phyloP scores from a whole-genome alignment of 2,888 invertebrate species.

The Lochmaea capreae region DNA sequence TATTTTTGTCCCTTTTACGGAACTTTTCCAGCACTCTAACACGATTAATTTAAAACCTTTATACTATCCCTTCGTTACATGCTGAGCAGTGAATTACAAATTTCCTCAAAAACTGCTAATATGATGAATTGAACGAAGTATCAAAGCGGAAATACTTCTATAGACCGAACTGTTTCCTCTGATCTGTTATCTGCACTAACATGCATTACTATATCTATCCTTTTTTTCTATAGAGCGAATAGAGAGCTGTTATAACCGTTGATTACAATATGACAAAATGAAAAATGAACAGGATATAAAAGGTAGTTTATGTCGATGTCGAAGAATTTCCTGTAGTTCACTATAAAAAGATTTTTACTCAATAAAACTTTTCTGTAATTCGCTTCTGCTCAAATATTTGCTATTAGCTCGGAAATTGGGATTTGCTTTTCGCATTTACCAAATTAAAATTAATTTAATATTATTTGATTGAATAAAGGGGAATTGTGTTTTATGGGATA shows the following conservation, averaged over 20 bases:
- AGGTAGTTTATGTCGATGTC: background rate
- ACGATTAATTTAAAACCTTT: background rate
- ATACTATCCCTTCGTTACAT: background rate
- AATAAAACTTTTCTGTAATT: background rate
- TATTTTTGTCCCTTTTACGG: too few relatives aligned
- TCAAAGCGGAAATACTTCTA: constrained; percentile 36
- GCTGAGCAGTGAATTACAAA: constrained; percentile 1
- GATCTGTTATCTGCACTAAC: constrained; percentile 35
- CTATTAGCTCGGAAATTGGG: too few relatives aligned
- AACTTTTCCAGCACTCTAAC: too few relatives aligned
- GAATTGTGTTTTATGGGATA: too few relatives aligned
- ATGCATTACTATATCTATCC: constrained; percentile 32
- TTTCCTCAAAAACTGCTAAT: constrained; percentile 18
- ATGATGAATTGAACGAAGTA: constrained; percentile 29
- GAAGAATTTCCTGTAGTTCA: background rate
- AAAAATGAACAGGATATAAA: background rate
- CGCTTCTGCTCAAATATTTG: too few relatives aligned
- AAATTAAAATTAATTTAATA: too few relatives aligned
- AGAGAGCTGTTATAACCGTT: constrained; percentile 11
- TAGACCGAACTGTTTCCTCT: constrained; percentile 31
- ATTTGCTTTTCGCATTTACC: too few relatives aligned
- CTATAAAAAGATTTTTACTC: background rate
- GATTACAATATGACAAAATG: constrained; percentile 25
- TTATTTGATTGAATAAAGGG: too few relatives aligned
- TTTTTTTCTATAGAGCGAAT: constrained; percentile 21